A percentile compares a stretch with the other conserved stretches of the same genome.
Evolutionary conservation across 2,113 vertebrate species (phyloP).

Genomic region (human): DNA sequence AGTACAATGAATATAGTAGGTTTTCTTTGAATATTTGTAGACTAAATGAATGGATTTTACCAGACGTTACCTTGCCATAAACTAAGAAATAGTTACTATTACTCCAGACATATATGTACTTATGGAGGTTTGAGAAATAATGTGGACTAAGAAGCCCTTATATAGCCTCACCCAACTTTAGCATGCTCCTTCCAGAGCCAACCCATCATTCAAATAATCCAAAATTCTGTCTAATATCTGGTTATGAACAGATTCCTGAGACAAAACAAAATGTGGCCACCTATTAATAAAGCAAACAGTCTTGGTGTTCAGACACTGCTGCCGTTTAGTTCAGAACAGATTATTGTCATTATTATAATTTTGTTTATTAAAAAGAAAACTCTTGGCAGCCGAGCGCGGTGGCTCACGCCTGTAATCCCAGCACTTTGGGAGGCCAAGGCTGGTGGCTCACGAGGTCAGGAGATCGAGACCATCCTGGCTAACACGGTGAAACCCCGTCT

Average conservation of each 20-base stretch:
- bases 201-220: neutral
- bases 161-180: neutral
- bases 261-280: neutral
- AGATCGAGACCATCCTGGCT: too few species aligned
- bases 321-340: neutral
- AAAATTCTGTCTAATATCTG: neutral
- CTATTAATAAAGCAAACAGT: neutral
- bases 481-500: too few species aligned
- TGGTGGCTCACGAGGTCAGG: too few species aligned
- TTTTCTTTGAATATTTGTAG: slow-evolving; percentile 36
- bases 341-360: slow-evolving; percentile 4
- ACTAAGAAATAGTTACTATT: neutral
- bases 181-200: neutral
- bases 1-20: neutral
- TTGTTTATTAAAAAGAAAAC: slow-evolving; percentile 36
- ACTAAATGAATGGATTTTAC: slow-evolving; percentile 7
- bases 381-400: neutral
- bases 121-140: neutral
- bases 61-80: neutral
- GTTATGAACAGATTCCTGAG: slow-evolving; percentile 28
- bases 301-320: neutral
- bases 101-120: neutral
- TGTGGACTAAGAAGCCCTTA: neutral
- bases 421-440: too few species aligned
- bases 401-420: too few species aligned